phyloP scores from a whole-genome alignment of 2,113 vertebrate genomes.

The Stigmatopora argus region DNA sequence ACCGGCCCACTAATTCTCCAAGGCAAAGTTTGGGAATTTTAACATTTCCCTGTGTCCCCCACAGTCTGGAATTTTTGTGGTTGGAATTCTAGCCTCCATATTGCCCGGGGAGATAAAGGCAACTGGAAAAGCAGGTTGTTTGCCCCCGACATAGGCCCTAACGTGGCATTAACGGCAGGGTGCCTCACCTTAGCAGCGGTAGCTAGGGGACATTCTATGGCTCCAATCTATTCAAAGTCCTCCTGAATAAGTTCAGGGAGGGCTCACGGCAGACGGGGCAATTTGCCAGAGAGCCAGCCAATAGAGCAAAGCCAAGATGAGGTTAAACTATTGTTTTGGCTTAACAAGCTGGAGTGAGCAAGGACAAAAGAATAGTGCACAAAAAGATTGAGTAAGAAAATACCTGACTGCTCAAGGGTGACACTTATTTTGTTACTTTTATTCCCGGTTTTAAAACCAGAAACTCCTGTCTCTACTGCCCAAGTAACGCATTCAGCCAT shows the following conservation, averaged over 20 bases:
- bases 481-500: background rate
- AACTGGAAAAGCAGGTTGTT: conserved; percentile 75
- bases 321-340: conserved; percentile 74
- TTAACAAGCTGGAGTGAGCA: conserved; percentile 71
- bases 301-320: conserved; percentile 64
- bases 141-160: conserved; percentile 53
- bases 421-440: conserved; percentile 59
- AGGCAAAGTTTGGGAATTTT: conserved; percentile 35
- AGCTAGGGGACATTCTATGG: conserved; percentile 65
- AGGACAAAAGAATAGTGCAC: conserved; percentile 62
- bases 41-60: conserved; percentile 33
- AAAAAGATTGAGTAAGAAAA: conserved; percentile 60
- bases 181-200: conserved; percentile 69
- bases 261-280: conserved; percentile 66
- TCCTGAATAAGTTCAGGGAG: conserved; percentile 60
- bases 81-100: conserved; percentile 57
- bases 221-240: conserved; percentile 66
- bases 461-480: background rate
- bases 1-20: background rate
- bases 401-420: conserved; percentile 60
- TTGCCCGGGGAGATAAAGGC: conserved; percentile 64
- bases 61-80: conserved; percentile 39
- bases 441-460: conserved; percentile 15
- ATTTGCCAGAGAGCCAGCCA: conserved; percentile 70
- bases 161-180: conserved; percentile 52